A percentile compares a stretch with the other conserved stretches of the same genome.
These are phyloP conservation scores for Echeneis naucrates DNA, from an alignment of 2,797 vertebrate genomes.

Conservation along the genomic window DNA sequence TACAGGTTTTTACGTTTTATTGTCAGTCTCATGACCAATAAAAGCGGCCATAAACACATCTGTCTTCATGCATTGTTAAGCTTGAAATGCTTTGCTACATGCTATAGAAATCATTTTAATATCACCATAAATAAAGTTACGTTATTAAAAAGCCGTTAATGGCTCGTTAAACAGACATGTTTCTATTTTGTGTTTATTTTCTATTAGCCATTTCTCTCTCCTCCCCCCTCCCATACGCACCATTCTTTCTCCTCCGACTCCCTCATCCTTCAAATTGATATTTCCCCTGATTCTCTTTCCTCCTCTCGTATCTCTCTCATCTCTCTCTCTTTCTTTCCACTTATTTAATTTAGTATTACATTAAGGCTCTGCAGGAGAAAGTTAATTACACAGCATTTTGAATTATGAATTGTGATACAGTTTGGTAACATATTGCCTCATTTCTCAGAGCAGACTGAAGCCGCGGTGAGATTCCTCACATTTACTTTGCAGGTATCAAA, in stretches of 20 bases:
- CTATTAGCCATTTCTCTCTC: neutral
- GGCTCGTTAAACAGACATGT: neutral
- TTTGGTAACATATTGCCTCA: slow-evolving; percentile 67
- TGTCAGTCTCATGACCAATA: no score
- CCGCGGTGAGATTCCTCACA: slow-evolving; percentile 47
- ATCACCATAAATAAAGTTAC: no score
- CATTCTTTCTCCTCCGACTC: slow-evolving; percentile 68
- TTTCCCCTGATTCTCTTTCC: slow-evolving; percentile 5
- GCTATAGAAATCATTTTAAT: no score
- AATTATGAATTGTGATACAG: slow-evolving; percentile 69
- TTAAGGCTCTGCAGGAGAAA: slow-evolving; percentile 67
- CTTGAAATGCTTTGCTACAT: no score
- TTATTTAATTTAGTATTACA: slow-evolving; percentile 70
- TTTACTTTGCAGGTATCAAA: slow-evolving; percentile 61
- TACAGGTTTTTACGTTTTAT: no score
- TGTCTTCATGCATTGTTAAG: no score
- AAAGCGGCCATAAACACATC: no score
- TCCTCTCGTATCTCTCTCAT: slow-evolving; percentile 2
- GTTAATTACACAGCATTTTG: slow-evolving; percentile 70
- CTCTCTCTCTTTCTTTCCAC: slow-evolving; percentile 18
- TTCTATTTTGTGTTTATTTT: neutral
- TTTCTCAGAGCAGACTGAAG: slow-evolving; percentile 54
- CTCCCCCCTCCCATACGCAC: slow-evolving; percentile 69
- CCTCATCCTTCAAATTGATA: slow-evolving; percentile 40
- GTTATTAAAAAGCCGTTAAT: no score